A percentile compares a stretch with the other conserved stretches of the same genome.
Conservation (phyloP, 2,888 invertebrate species). For the Xanthostigma xanthostigma region DNA sequence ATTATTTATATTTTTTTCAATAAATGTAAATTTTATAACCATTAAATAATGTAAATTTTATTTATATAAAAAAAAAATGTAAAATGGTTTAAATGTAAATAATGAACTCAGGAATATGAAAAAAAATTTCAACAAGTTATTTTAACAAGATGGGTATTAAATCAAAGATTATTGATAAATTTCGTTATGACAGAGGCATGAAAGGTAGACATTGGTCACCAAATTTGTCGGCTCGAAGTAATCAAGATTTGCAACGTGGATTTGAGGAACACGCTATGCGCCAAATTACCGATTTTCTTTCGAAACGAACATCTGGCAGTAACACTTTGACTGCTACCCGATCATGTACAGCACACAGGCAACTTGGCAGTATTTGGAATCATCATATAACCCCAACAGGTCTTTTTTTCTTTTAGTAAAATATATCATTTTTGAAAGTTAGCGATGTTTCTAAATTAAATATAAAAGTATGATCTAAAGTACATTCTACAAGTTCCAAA, state of each 20-base stretch:
- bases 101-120: too few species aligned
- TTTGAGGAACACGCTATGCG: conserved; percentile 63
- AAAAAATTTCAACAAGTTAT: too few species aligned
- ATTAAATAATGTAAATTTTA: too few species aligned
- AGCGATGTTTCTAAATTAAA: neutral
- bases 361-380: conserved; percentile 25
- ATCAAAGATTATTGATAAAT: too few species aligned
- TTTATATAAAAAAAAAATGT: too few species aligned
- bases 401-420: conserved; percentile 10
- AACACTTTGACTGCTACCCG: neutral
- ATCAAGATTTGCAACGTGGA: conserved; percentile 76
- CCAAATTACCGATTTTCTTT: conserved; percentile 47
- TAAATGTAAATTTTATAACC: too few species aligned
- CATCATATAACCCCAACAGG: conserved; percentile 22
- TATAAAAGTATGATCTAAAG: too few species aligned
- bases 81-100: too few species aligned
- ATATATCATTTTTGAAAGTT: conserved; percentile 9
- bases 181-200: neutral
- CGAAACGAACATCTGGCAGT: conserved; percentile 25
- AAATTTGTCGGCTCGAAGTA: conserved; percentile 63
- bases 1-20: too few species aligned
- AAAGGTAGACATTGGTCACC: conserved; percentile 57
- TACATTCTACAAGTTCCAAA: too few species aligned
- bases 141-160: too few species aligned
- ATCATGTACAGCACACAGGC: conserved; percentile 12